A percentile compares a stretch with the other conserved stretches of the same genome.
Conservation (phyloP, 2,797 vertebrate species). For the Sebastes miniatus region DNA sequence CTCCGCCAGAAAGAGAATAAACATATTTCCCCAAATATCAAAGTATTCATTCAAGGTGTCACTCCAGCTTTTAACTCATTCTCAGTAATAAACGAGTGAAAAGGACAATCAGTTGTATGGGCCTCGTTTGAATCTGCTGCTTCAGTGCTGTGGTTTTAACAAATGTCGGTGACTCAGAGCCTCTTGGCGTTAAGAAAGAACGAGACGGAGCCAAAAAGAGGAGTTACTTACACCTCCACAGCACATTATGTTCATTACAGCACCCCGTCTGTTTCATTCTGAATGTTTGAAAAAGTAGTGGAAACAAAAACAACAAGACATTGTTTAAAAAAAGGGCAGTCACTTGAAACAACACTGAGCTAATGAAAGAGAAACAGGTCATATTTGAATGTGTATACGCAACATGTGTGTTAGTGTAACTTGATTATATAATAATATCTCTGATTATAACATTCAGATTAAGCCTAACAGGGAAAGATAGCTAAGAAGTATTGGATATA, state of each 20-base stretch:
- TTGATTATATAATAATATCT: neutral
- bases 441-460: neutral
- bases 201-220: neutral
- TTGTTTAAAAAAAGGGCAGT: neutral
- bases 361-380: neutral
- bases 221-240: neutral
- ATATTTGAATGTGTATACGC: neutral
- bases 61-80: neutral
- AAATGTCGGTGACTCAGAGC: neutral
- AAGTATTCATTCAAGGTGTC: neutral
- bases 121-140: neutral
- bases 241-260: neutral
- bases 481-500: neutral
- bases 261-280: neutral
- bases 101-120: neutral
- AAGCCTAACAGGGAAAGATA: neutral
- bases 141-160: neutral
- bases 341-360: neutral
- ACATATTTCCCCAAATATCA: neutral
- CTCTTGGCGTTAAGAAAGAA: neutral
- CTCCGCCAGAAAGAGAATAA: too few relatives aligned
- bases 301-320: neutral
- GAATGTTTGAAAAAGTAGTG: neutral
- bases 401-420: neutral
- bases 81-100: neutral